Evolutionary conservation across 2,888 invertebrate species (phyloP).

Genomic region (Antheraea assamensis): DNA sequence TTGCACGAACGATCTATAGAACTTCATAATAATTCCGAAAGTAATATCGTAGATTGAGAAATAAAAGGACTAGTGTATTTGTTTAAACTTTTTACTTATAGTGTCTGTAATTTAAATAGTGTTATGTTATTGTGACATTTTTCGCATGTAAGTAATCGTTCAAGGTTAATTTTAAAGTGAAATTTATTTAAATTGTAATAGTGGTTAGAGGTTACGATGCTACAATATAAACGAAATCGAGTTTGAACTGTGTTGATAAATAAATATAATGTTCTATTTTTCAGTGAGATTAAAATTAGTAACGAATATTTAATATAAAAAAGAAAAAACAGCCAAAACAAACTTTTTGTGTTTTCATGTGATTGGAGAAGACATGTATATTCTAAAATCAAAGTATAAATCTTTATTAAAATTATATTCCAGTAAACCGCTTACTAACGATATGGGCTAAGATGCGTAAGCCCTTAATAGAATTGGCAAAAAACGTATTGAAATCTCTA

Average conservation of each 20-base stretch:
- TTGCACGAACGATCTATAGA: not conserved
- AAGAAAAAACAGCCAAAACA: too few species aligned
- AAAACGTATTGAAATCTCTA: not conserved
- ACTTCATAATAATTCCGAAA: not conserved
- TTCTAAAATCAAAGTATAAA: not conserved
- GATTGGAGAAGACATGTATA: not conserved
- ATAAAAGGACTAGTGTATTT: not conserved
- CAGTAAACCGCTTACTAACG: too few species aligned
- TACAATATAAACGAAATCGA: constrained; percentile 10
- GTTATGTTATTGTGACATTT: not conserved
- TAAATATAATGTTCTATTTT: not conserved
- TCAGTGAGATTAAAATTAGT: not conserved
- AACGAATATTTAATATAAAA: not conserved
- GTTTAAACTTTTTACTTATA: not conserved
- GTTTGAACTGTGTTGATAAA: constrained; percentile 8
- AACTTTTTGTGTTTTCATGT: not conserved
- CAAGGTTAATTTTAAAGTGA: constrained; percentile 21
- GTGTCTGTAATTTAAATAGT: not conserved
- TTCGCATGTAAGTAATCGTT: constrained; percentile 23
- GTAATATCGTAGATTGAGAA: not conserved
- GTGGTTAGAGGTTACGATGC: constrained; percentile 10
- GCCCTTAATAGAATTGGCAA: not conserved
- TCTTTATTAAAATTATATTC: not conserved
- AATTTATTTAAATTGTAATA: constrained; percentile 15
- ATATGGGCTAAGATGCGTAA: not conserved